A percentile compares a stretch with the other conserved stretches of the same genome.
Evolutionary conservation across 2,797 vertebrate genomes (phyloP).

Genomic region (Chanos chanos): DNA sequence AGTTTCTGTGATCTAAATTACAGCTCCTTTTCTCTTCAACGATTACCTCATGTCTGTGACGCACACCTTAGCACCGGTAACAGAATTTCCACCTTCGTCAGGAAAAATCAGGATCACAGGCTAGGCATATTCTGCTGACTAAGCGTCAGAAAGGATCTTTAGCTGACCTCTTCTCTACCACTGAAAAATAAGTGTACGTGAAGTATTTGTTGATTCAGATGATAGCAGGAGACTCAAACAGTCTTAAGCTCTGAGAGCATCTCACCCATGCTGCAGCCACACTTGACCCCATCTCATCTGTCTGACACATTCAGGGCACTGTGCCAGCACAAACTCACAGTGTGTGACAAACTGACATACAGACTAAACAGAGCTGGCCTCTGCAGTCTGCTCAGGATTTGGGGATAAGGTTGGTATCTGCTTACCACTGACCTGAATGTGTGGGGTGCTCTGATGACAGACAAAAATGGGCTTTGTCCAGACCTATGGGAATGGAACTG

Average conservation of each 20-base stretch:
- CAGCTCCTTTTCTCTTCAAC: conserved; percentile 18
- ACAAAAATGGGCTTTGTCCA: conserved; percentile 15
- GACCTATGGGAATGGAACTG: no score
- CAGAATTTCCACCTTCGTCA: conserved; percentile 23
- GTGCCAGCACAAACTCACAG: conserved; percentile 10
- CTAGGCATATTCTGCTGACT: conserved; percentile 10
- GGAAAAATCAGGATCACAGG: conserved; percentile 5
- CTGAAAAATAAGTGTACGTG: no score
- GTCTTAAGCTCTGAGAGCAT: no score
- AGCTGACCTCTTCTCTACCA: background rate
- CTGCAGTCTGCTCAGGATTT: conserved; percentile 7
- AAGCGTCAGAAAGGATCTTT: background rate
- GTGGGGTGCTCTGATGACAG: conserved; percentile 22
- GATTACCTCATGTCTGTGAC: conserved; percentile 38
- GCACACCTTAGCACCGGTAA: conserved; percentile 2
- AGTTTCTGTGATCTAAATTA: conserved; percentile 31
- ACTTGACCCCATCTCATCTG: background rate
- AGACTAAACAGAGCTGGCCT: conserved; percentile 18
- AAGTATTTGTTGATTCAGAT: no score
- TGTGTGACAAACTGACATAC: background rate
- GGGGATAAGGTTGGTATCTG: conserved; percentile 20
- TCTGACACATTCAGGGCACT: background rate
- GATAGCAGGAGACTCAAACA: no score
- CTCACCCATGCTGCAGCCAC: background rate
- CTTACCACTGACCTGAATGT: conserved; percentile 28